Evolutionary conservation across 2,113 vertebrate genomes (phyloP), one percentile per base, ranked within the genome.

Genomic region (Pholis gunnellus): DNA sequence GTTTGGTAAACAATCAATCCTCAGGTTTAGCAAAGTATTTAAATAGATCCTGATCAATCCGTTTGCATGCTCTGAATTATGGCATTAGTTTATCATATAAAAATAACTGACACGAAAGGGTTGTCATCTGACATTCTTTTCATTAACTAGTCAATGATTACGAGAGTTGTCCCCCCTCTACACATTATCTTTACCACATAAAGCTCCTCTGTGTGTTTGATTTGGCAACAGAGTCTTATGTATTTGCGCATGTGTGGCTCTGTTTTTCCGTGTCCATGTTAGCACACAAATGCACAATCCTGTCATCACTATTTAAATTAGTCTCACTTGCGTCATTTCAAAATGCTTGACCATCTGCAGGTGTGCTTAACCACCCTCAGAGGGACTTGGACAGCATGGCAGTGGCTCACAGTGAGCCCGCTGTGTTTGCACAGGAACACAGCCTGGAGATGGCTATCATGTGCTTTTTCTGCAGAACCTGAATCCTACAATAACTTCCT

Each of bases 291-390:
- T 46, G 20, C 60, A 36, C 66, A 65, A 59, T 57, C 31, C 79
- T 71, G 68, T 80, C 78, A 59, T 63, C 40, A 5, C 38, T 78
- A 83, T 88, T 82, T 82, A 72, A 72, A 88, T 78, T 20, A 59
- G 71, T 74, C 42, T 72, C 20, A 54, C 61, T 56, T 71, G 78
- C 64, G 0, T 88, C 81, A 74, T 75, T 72, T 85, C 46, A 54
- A 86, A 89, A 81, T 78, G 66, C 72, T 87, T 84, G 75, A 74
- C 88, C 90, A 93, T 91, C 84, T 94, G 90, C 60, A 18, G 78
- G 15, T 38, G 15, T 61, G 81, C 27, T 46, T 36, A 22, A 69
- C n/a, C 52, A 11, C 56, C 73, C 82, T 83, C 81, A 46, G 63
- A 74, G 78, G 79, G 60, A 77, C 84, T 87, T 42, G 25, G 64